Conservation (phyloP, 1,140 invertebrate species). For the Callitettix versicolor region DNA sequence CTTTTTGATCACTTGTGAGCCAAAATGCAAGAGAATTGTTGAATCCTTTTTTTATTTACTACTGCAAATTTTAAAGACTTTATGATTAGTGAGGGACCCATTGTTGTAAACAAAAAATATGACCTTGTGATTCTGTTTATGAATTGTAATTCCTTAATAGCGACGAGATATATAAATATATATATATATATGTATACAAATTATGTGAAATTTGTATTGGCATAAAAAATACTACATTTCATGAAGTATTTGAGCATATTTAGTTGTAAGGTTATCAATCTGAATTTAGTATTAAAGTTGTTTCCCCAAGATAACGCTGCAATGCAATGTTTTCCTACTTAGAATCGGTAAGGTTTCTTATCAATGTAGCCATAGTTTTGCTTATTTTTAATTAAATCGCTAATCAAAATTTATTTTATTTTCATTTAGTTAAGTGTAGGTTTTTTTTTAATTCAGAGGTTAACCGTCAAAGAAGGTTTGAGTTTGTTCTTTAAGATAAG, state of each 20-base stretch:
- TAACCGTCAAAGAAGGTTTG: background rate
- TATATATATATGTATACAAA: background rate
- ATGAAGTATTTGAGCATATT: constrained; percentile 2
- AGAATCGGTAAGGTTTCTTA: no score
- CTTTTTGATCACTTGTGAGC: background rate
- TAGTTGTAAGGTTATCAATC: background rate
- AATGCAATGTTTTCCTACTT: no score
- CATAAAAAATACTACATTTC: background rate
- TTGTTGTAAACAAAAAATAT: background rate
- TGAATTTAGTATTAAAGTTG: background rate
- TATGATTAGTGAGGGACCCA: constrained; percentile 12
- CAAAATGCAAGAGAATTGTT: constrained; percentile 3
- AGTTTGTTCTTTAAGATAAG: background rate
- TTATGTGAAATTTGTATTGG: constrained; percentile 5
- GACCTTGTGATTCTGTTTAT: background rate
- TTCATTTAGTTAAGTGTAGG: no score
- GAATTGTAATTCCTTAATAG: background rate
- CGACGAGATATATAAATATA: background rate
- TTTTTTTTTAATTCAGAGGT: background rate
- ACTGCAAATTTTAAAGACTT: background rate
- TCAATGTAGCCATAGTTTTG: no score
- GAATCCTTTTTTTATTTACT: background rate
- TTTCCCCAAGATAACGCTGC: background rate
- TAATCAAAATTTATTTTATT: no score
- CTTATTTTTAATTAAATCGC: no score